Conservation (phyloP, 2,113 vertebrate genomes). For the Arizona elegans region DNA sequence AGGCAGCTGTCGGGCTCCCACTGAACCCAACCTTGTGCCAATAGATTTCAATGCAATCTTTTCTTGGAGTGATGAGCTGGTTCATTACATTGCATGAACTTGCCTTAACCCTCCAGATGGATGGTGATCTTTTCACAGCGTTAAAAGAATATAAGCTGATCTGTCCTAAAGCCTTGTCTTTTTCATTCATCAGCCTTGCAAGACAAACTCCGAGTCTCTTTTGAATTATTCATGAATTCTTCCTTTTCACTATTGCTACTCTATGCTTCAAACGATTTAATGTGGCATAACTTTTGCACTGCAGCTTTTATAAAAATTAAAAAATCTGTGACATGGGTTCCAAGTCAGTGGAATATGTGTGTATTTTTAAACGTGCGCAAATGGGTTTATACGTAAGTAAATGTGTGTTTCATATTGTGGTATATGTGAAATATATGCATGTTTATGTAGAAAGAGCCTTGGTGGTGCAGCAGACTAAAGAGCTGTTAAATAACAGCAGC, state of each 20-base stretch:
- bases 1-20: slow-evolving; percentile 54
- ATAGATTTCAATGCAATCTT: slow-evolving; percentile 47
- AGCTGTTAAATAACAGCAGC: too few relatives aligned
- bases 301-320: slow-evolving; percentile 2
- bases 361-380: neutral
- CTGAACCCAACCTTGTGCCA: slow-evolving; percentile 38
- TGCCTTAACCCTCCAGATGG: slow-evolving; percentile 41
- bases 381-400: neutral
- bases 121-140: slow-evolving; percentile 42
- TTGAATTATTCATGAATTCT: slow-evolving; percentile 77
- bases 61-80: neutral
- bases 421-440: neutral
- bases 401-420: neutral
- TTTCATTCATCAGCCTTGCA: slow-evolving; percentile 75
- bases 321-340: neutral
- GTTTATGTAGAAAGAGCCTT: neutral
- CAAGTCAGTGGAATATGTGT: neutral
- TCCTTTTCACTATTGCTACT: slow-evolving; percentile 62
- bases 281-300: slow-evolving; percentile 60
- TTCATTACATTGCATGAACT: slow-evolving; percentile 46
- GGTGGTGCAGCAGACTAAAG: too few relatives aligned
- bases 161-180: slow-evolving; percentile 59
- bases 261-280: slow-evolving; percentile 66
- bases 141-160: slow-evolving; percentile 52
- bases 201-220: slow-evolving; percentile 59